Percentiles rank a stretch among this genome's conserved stretches.
Evolutionary conservation across 2,113 vertebrate genomes (phyloP).

Genomic region (Theristicus caerulescens): DNA sequence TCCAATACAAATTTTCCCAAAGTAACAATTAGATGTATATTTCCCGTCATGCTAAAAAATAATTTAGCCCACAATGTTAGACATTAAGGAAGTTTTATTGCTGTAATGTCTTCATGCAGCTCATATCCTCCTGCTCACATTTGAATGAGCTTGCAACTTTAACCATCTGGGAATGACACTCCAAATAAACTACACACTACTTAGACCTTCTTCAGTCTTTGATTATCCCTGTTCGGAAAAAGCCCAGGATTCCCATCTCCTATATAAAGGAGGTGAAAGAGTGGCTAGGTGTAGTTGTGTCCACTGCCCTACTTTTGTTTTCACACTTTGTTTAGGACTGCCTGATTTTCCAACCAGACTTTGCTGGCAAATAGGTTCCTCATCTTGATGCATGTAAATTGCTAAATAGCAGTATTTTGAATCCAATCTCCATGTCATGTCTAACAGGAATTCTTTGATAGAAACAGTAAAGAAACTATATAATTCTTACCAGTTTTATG

Average conservation of each 20-base stretch:
- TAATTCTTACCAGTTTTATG: background rate
- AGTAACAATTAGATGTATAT: conserved; percentile 20
- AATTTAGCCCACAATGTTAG: conserved; percentile 6
- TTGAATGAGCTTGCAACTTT: conserved; percentile 27
- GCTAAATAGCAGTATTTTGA: background rate
- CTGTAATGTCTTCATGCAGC: background rate
- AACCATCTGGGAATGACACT: background rate
- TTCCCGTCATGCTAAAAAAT: conserved; percentile 36
- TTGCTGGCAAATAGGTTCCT: background rate
- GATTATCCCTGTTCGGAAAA: background rate
- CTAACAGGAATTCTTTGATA: background rate
- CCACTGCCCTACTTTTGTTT: background rate
- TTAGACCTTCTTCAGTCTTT: background rate
- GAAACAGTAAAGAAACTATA: background rate
- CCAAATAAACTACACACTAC: background rate
- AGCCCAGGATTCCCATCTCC: background rate
- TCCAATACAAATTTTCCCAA: background rate
- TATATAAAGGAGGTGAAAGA: background rate
- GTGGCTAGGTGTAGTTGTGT: background rate
- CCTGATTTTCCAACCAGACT: background rate
- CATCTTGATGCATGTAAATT: background rate
- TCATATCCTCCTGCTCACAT: conserved; percentile 14
- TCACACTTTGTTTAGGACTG: background rate
- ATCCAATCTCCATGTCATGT: background rate
- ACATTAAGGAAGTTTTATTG: conserved; percentile 13